Percentiles rank a stretch among this genome's conserved stretches.
Conservation (phyloP, 1,140 invertebrate genomes). For the Drosophila nigrodunni region DNA sequence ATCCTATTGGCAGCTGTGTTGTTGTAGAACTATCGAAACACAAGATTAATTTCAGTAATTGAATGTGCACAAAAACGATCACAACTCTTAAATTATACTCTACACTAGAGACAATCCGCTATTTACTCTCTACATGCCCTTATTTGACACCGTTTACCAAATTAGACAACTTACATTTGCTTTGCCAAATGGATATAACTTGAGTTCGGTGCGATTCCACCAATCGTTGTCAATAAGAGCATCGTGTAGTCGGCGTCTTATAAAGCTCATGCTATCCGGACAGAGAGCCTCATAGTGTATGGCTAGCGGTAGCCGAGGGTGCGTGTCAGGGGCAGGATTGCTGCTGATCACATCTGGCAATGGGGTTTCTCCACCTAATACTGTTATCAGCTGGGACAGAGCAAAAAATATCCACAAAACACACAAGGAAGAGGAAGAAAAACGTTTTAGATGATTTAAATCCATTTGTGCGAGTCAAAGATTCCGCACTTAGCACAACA, state of each 20-base stretch:
- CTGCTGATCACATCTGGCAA: conserved; percentile 11
- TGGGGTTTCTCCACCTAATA: conserved; percentile 13
- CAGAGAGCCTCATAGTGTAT: conserved; percentile 81
- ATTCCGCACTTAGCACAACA: conserved; percentile 29
- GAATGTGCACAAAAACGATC: too few relatives aligned
- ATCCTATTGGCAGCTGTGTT: conserved; percentile 39
- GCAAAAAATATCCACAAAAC: conserved; percentile 11
- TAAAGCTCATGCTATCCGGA: conserved; percentile 75
- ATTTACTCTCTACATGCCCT: too few relatives aligned
- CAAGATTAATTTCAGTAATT: too few relatives aligned
- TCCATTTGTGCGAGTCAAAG: conserved; percentile 48
- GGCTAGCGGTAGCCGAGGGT: conserved; percentile 42
- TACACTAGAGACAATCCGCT: too few relatives aligned
- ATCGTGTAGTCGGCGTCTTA: conserved; percentile 58
- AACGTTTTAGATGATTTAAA: background rate
- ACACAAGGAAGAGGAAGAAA: background rate
- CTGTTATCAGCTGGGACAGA: conserved; percentile 25
- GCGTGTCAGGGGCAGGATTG: background rate
- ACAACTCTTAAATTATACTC: too few relatives aligned
- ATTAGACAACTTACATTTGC: conserved; percentile 37
- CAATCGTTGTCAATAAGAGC: conserved; percentile 59
- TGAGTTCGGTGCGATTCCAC: conserved; percentile 62
- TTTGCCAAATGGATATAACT: conserved; percentile 81
- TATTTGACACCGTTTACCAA: too few relatives aligned
- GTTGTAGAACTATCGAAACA: conserved; percentile 60